These are phyloP conservation scores for Gari tellinella DNA, from an alignment of 2,888 invertebrate genomes.

Conservation along the genomic window DNA sequence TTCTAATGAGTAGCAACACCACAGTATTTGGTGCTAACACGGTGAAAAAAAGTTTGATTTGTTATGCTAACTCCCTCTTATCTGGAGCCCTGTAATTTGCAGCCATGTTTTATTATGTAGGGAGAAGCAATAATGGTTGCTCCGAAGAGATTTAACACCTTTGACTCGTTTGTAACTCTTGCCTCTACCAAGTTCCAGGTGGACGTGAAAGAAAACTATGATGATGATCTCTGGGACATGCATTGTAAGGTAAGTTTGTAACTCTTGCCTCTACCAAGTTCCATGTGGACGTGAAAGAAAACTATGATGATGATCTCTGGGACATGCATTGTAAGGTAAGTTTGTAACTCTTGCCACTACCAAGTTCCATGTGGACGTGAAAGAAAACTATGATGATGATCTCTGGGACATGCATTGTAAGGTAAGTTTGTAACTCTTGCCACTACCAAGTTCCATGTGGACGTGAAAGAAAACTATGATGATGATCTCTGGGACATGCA, in stretches of 20 bases:
- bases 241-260: slow-evolving; percentile 73
- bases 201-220: slow-evolving; percentile 84
- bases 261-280: slow-evolving; percentile 85
- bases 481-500: slow-evolving; percentile 74
- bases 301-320: slow-evolving; percentile 77
- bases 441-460: slow-evolving; percentile 82
- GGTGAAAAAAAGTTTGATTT: no score
- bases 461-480: slow-evolving; percentile 84
- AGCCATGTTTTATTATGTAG: slow-evolving; percentile 60
- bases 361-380: slow-evolving; percentile 85
- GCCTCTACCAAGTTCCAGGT: slow-evolving; percentile 85
- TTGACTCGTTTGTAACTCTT: slow-evolving; percentile 89
- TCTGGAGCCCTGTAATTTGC: no score
- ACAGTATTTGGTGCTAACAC: no score
- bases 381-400: slow-evolving; percentile 73
- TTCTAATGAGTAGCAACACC: no score
- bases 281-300: slow-evolving; percentile 85
- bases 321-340: slow-evolving; percentile 76
- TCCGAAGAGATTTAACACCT: slow-evolving; percentile 90
- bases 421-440: slow-evolving; percentile 84
- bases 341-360: slow-evolving; percentile 84
- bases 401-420: slow-evolving; percentile 76
- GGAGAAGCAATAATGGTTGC: slow-evolving; percentile 91
- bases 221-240: slow-evolving; percentile 72
- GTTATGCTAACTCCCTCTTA: no score